phyloP scores from a whole-genome alignment of 2,888 invertebrate species.

The Sipha maydis region DNA sequence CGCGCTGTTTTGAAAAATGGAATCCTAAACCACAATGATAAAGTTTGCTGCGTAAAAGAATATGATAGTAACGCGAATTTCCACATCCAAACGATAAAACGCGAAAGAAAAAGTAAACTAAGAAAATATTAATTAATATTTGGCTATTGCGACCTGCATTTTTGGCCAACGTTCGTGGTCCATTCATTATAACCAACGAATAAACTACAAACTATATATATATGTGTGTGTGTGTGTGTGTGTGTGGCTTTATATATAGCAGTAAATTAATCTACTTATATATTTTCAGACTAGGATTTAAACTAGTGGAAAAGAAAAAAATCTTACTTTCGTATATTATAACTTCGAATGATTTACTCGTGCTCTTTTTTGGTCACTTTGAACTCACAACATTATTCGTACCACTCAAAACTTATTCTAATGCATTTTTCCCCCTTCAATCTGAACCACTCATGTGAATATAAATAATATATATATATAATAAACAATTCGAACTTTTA shows the following conservation, averaged over 20 bases:
- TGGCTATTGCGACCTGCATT: slow-evolving; percentile 33
- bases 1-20: neutral
- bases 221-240: no score
- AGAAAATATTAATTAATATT: slow-evolving; percentile 55
- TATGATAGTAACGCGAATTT: neutral
- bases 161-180: slow-evolving; percentile 37
- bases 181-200: slow-evolving; percentile 26
- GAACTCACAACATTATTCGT: slow-evolving; percentile 2
- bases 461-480: neutral
- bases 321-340: neutral
- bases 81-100: neutral
- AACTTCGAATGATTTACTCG: slow-evolving; percentile 37
- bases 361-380: slow-evolving; percentile 13
- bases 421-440: slow-evolving; percentile 23
- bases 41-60: neutral
- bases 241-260: neutral
- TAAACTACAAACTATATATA: slow-evolving; percentile 25
- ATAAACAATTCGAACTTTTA: slow-evolving; percentile 21
- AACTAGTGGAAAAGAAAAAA: slow-evolving; percentile 4
- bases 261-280: neutral
- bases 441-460: neutral
- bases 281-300: neutral
- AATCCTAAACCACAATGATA: neutral
- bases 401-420: slow-evolving; percentile 40
- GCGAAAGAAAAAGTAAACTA: neutral